phyloP scores from a whole-genome alignment of 2,888 invertebrate genomes.

The Saturnia pavonia region DNA sequence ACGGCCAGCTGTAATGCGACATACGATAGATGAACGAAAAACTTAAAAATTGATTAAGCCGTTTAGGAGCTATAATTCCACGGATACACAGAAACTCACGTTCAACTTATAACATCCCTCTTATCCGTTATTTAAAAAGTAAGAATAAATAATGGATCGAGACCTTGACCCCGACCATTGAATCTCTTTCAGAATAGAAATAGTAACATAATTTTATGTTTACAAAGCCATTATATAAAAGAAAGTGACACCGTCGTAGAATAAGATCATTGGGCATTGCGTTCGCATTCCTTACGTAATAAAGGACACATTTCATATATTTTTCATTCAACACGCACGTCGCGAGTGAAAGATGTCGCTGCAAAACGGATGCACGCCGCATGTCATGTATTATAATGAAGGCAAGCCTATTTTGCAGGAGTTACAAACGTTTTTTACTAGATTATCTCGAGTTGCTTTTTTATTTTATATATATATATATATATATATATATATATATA shows the following conservation, averaged over 20 bases:
- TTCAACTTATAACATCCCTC: too few relatives aligned
- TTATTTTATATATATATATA: not conserved
- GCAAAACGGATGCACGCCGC: conserved; percentile 69
- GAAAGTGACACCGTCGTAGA: conserved; percentile 65
- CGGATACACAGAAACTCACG: too few relatives aligned
- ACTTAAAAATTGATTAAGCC: too few relatives aligned
- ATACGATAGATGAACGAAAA: too few relatives aligned
- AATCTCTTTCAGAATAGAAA: conserved; percentile 22
- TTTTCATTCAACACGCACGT: conserved; percentile 51
- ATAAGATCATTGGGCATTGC: conserved; percentile 45
- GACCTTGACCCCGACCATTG: conserved; percentile 20
- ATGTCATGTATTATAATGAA: conserved; percentile 42
- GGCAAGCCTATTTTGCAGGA: conserved; percentile 26
- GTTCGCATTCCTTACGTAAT: conserved; percentile 73
- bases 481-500: too few relatives aligned
- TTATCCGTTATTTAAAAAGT: too few relatives aligned
- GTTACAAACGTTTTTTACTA: not conserved
- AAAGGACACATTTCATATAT: conserved; percentile 62
- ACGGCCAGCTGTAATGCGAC: too few relatives aligned
- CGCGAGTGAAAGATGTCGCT: conserved; percentile 73
- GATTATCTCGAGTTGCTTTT: not conserved
- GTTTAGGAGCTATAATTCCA: too few relatives aligned
- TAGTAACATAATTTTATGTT: conserved; percentile 24
- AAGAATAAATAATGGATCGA: not conserved
- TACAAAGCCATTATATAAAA: conserved; percentile 50